Base-by-base conservation (phyloP, 2,797 vertebrate species). In the Coendou prehensilis region DNA sequence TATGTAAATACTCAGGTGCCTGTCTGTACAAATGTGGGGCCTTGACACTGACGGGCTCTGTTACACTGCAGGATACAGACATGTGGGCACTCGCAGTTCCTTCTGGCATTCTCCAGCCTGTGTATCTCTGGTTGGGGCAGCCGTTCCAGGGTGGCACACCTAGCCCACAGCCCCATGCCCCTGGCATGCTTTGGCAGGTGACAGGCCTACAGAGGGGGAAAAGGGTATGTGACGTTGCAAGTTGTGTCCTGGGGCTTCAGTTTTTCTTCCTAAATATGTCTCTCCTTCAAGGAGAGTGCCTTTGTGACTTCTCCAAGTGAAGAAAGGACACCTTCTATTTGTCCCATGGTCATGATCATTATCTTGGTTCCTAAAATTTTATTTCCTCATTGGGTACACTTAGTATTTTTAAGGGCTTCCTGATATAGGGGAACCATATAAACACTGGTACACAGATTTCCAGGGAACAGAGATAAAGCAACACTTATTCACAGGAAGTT, bases 1-100 rank as follows among this genome's bases (percentile, higher is more conserved):
- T 95, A 4, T 59, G 61, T 80, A 87, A 80, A 96, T 79, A 91
- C 93, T 83, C 52, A 2, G 84, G 92, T 73, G 78, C 95, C 80
- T 96, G 96, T 82, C 95, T 95, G 86, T 80, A 54, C 95, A 92
- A 26, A 96, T 63, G 85, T 64, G 85, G 37, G 89, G 82, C 95
- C 86, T 86, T 20, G 1, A 73, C 79, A 26, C 85, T 9, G 82
- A 92, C 80, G 79, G 80, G 79, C 85, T 76, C 69, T 79, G 37
- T 79, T 79, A 8, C 71, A 41, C 61, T 56, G 61, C 50, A 9
- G 79, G 82, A 52, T 85, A 61, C 50, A 76, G 93, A 87, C 59
- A 0, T 95, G 92, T 84, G 93, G 83, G 90, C 79, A 54, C 93
- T 95, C 2, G 67, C 67, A 85, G 1, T 33, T 82, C 80, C 79